phyloP scores from a whole-genome alignment of 2,113 vertebrate species.

The Theristicus caerulescens region DNA sequence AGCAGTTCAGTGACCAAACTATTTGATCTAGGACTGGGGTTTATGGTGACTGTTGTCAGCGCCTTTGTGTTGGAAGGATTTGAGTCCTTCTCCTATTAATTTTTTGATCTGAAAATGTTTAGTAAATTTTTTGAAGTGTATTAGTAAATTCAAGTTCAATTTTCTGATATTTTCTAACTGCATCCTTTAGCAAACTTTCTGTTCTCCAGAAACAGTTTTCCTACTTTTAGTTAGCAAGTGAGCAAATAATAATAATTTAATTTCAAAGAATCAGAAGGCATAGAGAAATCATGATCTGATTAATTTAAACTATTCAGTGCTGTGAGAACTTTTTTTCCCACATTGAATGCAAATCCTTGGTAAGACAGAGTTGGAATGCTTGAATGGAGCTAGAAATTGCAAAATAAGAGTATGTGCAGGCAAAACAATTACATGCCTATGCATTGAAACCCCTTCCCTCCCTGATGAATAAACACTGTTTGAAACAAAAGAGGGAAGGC shows the following conservation, averaged over 20 bases:
- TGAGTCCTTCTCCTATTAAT: not conserved
- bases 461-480: not conserved
- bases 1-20: not conserved
- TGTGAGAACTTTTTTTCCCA: not conserved
- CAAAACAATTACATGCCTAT: not conserved
- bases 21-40: not conserved
- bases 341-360: not conserved
- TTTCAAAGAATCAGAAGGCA: not conserved
- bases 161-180: not conserved
- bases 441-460: not conserved
- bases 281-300: not conserved
- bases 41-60: not conserved
- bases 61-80: not conserved
- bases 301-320: not conserved
- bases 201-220: not conserved
- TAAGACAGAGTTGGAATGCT: not conserved
- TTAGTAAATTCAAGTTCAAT: not conserved
- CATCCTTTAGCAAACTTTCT: not conserved
- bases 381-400: not conserved
- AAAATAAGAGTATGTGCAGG: not conserved
- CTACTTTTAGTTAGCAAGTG: not conserved
- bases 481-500: not conserved
- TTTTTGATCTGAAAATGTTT: not conserved
- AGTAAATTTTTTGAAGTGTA: not conserved
- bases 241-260: slow-evolving; percentile 9